A percentile compares a stretch with the other conserved stretches of the same genome.
Evolutionary conservation across 2,888 invertebrate species (phyloP).

Genomic region (Orgyia antiqua): DNA sequence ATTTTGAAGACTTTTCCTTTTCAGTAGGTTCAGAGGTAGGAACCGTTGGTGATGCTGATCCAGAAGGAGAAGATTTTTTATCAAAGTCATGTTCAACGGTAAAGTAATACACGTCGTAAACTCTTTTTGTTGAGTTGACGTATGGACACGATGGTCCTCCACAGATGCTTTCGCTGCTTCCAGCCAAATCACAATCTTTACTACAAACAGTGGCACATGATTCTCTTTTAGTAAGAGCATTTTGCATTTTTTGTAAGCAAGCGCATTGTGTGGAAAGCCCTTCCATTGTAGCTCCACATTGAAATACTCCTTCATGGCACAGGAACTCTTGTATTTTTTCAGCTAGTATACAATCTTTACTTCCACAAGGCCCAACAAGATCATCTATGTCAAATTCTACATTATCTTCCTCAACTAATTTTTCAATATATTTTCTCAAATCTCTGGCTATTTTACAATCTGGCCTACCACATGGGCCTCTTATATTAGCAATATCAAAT

Average conservation of each 20-base stretch:
- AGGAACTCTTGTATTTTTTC: slow-evolving; percentile 60
- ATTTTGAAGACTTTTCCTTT: slow-evolving; percentile 26
- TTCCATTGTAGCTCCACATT: slow-evolving; percentile 33
- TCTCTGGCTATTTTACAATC: slow-evolving; percentile 66
- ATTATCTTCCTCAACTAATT: slow-evolving; percentile 58
- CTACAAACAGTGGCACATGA: slow-evolving; percentile 44
- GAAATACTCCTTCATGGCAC: slow-evolving; percentile 54
- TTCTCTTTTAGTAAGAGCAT: slow-evolving; percentile 37
- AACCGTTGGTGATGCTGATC: slow-evolving; percentile 5
- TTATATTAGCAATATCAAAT: slow-evolving; percentile 61
- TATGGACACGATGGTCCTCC: slow-evolving; percentile 48
- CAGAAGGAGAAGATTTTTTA: slow-evolving; percentile 9
- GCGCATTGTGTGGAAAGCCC: slow-evolving; percentile 66
- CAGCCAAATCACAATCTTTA: slow-evolving; percentile 45
- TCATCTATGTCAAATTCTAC: slow-evolving; percentile 48
- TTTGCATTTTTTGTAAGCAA: slow-evolving; percentile 55
- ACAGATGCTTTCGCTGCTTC: slow-evolving; percentile 38
- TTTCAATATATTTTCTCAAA: slow-evolving; percentile 59
- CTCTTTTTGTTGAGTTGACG: slow-evolving; percentile 20
- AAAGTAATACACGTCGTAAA: slow-evolving; percentile 61
- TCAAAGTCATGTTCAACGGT: slow-evolving; percentile 57
- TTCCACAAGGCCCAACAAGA: slow-evolving; percentile 65
- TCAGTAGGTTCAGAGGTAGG: slow-evolving; percentile 1
- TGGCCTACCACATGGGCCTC: slow-evolving; percentile 64
- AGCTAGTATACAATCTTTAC: slow-evolving; percentile 56